Evolutionary conservation across 1,140 invertebrate genomes (phyloP), one percentile per base, ranked within the genome.

Genomic region (Bombus affinis): DNA sequence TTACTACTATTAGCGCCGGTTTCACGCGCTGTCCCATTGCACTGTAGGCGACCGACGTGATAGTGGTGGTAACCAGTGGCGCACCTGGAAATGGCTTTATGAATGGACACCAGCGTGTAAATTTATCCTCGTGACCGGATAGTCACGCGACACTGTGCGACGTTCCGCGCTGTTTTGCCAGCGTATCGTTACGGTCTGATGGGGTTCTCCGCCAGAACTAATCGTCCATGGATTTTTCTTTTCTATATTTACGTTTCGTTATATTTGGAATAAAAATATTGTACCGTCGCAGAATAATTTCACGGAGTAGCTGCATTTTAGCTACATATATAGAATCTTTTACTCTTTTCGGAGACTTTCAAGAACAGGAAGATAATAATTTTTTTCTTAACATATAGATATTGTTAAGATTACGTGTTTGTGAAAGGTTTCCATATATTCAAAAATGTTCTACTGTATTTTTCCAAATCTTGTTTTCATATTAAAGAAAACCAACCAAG

Each of bases 121-220:
- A 84, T 65, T 89, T 85, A 80, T 86, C 42, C 57, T 12, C 22
- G 66, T 18, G 79, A 73, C 62, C 57, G 68, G 81, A 68, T 62
- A 81, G 76, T 85, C 86, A 90, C 82, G 88, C 82, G 59, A 90
- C 73, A 68, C 79, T 37, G 57, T 22, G 62, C 59, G 70, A 73
- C 70, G 57, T 53, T 68, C 77, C 59, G 80, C 18, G 53, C 13
- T 9, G 59, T 74, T 73, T 78, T 88, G 73, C 72, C 78, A 81
- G n/a, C 28, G 57, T 65, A 68, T 81, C 37, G 47, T 59, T 71
- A 71, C 37, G 6, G 32, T n/a, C 47, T 28, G 70, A n/a, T n/a
- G 28, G 28, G 13, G 9, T 28, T 6, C 39, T 44, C 12, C 15
- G 39, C 13, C 13, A 35, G 2, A 39, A 71, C 6, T n/a, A 42